phyloP scores from a whole-genome alignment of 2,113 vertebrate genomes.

The Oceanodroma tethys region DNA sequence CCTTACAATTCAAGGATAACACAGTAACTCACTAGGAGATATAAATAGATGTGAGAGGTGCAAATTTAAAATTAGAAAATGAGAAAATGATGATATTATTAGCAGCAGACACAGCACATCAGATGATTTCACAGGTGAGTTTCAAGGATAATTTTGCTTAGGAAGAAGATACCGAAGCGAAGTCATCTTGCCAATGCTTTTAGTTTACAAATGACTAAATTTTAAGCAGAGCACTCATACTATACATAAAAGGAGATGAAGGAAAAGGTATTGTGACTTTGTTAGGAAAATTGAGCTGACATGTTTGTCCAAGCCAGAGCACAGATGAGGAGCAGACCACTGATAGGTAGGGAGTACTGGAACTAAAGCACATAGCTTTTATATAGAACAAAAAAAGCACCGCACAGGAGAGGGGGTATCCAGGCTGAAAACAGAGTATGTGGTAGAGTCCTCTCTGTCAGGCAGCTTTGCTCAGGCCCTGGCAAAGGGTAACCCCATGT shows the following conservation, averaged over 20 bases:
- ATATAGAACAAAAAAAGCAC: background rate
- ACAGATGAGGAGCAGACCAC: background rate
- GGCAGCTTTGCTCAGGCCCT: background rate
- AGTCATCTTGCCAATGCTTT: background rate
- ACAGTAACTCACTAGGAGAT: background rate
- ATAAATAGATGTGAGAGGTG: background rate
- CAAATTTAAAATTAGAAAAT: background rate
- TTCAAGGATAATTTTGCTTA: background rate
- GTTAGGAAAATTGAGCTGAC: background rate
- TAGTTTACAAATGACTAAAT: background rate
- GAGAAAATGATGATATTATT: background rate
- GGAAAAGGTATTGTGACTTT: background rate
- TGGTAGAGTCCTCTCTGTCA: background rate
- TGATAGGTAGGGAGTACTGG: background rate
- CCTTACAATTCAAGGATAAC: background rate
- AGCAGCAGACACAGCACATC: background rate
- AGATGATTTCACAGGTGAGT: background rate
- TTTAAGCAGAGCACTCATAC: background rate
- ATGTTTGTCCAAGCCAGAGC: background rate
- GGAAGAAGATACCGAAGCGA: background rate
- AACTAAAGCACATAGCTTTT: background rate
- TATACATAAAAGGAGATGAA: background rate
- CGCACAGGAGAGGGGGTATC: background rate
- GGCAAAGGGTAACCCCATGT: background rate
- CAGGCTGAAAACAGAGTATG: background rate